Base-by-base conservation (phyloP, 2,888 invertebrate genomes). In the Tetheella fluctuosa region DNA sequence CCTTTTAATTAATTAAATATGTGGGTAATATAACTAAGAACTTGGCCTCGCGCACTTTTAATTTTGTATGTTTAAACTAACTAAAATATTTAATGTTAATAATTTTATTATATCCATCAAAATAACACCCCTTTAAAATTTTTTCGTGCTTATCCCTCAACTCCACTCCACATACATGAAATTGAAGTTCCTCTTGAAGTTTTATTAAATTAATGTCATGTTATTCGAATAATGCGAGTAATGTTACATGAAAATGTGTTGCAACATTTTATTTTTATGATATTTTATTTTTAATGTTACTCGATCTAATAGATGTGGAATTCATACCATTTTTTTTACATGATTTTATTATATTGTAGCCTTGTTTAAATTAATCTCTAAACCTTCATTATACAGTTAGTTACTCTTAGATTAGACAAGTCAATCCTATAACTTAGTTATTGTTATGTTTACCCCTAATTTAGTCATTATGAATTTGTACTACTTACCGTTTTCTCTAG, bases 401-500 rank as follows among this genome's bases (percentile, higher is more conserved):
- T n/a, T n/a, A 25, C 2, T 25, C 6, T 25, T 25, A 25, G 25
- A 25, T 25, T 25, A 4, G 25, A 25, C 3, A 4, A 25, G 25
- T 25, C 25, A 25, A 25, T 25, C 25, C 25, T 25, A n/a, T 25
- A 25, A 6, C n/a, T n/a, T n/a, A 25, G 25, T 25, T 25, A 25
- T 25, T 2, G 6, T 25, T 25, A 4, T 25, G 25, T 25, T 25
- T 25, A 25, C 54, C 48, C 56, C 28, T 64, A 57, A 23, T 57
- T 34, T 10, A 7, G 1, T 59, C 56, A 62, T 63, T 7, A 57
- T 42, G 25, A 10, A 42, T 30, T 12, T 25, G 28, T 0, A 17
- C 1, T 20, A 57, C 95, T 94, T 91, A 97, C 97, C 97, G 80
- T 96, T 96, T 86, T 97, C 97, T 83, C 97, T 95, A 65, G 97